Base-by-base conservation (phyloP, 2,888 invertebrate genomes). In the Serripes groenlandicus region DNA sequence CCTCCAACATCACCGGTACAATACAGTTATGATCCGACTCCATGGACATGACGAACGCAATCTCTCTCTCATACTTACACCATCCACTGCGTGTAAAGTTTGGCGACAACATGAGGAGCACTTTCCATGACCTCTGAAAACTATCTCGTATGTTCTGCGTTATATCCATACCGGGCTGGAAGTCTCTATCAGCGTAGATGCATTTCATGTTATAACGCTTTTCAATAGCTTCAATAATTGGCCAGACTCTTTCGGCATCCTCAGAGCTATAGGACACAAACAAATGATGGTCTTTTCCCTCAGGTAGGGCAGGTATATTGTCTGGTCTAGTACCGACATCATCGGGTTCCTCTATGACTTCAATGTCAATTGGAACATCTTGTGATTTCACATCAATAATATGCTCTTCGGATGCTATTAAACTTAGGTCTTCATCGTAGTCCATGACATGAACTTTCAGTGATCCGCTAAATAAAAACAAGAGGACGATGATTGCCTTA, bases 251-350 rank as follows among this genome's bases (percentile, higher is more conserved):
- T 1, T 75, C 70, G n/a, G 28, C 34, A 58, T 80, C 79, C 4
- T 75, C 62, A 23, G 54, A 70, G 32, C 70, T 75, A 56, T 71
- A 71, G 3, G 79, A 80, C n/a, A 80, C 71, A 54, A 80, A 80
- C 37, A 80, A 54, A 66, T 80, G 75, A 30, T 49, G 60, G 7
- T 70, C 60, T 52, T 80, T 80, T 15, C 71, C 71, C n/a, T 75
- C 75, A 15, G 75, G 79, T 37, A 80, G 54, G 9, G 52, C n/a
- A n/a, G n/a, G n/a, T n/a, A n/a, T n/a, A n/a, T n/a, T n/a, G n/a
- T n/a, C n/a, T n/a, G n/a, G n/a, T n/a, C n/a, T n/a, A n/a, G n/a
- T n/a, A n/a, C n/a, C n/a, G n/a, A n/a, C n/a, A n/a, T n/a, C n/a
- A n/a, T n/a, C n/a, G n/a, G n/a, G n/a, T n/a, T n/a, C n/a, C n/a